Percentiles rank a stretch among this genome's conserved stretches.
Evolutionary conservation across 2,113 vertebrate species (phyloP).

Genomic region (Delphinus delphis): DNA sequence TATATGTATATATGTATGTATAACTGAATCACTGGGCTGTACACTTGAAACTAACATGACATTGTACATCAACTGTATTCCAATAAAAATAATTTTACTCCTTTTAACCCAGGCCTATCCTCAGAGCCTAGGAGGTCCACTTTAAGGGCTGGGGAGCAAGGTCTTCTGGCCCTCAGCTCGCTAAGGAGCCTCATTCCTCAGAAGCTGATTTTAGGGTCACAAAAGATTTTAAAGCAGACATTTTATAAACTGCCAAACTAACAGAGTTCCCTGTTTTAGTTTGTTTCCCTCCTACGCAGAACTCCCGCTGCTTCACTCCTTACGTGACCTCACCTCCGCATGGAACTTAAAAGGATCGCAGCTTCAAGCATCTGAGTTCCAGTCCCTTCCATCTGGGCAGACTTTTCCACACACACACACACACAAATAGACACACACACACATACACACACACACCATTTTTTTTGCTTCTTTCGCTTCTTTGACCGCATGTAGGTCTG

Average conservation of each 20-base stretch:
- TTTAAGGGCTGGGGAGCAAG: rapidly evolving
- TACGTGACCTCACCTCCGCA: neutral
- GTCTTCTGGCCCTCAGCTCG: neutral
- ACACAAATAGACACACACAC: too few species aligned
- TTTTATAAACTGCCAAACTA: neutral
- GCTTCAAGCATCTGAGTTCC: neutral
- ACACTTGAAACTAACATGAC: too few species aligned
- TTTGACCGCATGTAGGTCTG: neutral
- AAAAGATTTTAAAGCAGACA: neutral
- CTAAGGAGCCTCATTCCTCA: neutral
- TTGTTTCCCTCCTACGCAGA: neutral
- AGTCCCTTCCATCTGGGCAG: neutral
- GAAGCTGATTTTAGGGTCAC: neutral
- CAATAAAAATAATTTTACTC: too few species aligned
- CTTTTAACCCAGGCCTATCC: too few species aligned
- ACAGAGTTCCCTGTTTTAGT: neutral
- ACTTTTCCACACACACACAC: neutral
- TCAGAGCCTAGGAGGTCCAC: neutral
- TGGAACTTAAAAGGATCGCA: neutral
- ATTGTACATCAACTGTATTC: too few species aligned
- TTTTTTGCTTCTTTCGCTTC: neutral
- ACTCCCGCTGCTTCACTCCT: neutral
- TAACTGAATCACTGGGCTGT: neutral
- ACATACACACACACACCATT: too few species aligned
- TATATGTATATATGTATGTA: neutral